These are phyloP conservation scores for Mythimna lalbum DNA, from an alignment of 2,888 invertebrate genomes.

Conservation along the genomic window DNA sequence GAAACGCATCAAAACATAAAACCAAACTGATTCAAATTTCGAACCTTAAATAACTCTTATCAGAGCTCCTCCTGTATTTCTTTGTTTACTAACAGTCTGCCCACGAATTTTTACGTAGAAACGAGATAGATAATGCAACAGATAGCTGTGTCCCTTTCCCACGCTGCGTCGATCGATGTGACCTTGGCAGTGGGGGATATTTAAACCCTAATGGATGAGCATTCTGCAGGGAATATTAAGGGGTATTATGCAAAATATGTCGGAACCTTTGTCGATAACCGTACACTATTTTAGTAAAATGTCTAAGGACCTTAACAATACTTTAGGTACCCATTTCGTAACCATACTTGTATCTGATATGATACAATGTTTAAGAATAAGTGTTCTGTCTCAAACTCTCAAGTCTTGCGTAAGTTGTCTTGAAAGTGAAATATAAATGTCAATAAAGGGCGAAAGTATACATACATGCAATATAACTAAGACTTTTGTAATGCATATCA, in stretches of 20 bases:
- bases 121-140: conserved; percentile 59
- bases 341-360: background rate
- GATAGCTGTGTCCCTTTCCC: conserved; percentile 69
- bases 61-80: conserved; percentile 29
- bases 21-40: conserved; percentile 7
- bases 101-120: conserved; percentile 61
- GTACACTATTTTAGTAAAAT: background rate
- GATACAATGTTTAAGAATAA: conserved; percentile 8
- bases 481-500: too few species aligned
- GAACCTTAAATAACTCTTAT: conserved; percentile 41
- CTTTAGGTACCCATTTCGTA: background rate
- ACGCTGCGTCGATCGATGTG: conserved; percentile 80
- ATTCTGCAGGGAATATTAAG: conserved; percentile 52
- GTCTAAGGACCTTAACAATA: background rate
- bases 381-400: conserved; percentile 11
- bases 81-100: conserved; percentile 78
- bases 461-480: too few species aligned
- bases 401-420: conserved; percentile 3
- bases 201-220: conserved; percentile 65
- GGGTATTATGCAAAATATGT: conserved; percentile 36
- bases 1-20: conserved; percentile 10
- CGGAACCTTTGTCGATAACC: conserved; percentile 7
- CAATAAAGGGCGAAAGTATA: conserved; percentile 4
- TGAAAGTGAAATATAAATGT: conserved; percentile 1
- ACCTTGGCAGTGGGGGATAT: conserved; percentile 84